Evolutionary conservation across 2,113 vertebrate genomes (phyloP).

Genomic region (Rhinogobius similis): DNA sequence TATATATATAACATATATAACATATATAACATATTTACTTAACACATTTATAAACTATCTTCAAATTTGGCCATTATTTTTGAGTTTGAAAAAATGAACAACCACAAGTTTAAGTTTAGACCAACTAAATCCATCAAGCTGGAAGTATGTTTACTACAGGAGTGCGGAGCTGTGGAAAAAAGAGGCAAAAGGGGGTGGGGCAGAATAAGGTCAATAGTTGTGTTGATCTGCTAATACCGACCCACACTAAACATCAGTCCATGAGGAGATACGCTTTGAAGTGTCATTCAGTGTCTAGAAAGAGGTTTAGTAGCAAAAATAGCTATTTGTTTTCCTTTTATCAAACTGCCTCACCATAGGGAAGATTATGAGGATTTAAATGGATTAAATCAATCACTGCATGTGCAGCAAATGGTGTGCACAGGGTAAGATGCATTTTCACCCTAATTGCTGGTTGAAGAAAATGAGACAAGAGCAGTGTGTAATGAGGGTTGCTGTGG

Average conservation of each 20-base stretch:
- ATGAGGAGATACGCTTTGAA: no score
- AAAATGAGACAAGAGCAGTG: background rate
- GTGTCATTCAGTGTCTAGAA: background rate
- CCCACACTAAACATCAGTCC: background rate
- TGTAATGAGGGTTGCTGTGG: slow-evolving; percentile 19
- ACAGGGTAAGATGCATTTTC: slow-evolving; percentile 1
- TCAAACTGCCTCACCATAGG: background rate
- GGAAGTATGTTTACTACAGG: no score
- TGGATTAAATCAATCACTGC: slow-evolving; percentile 5
- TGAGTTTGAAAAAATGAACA: no score
- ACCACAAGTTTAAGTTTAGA: no score
- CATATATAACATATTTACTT: no score
- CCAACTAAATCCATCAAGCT: no score
- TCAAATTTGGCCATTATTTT: no score
- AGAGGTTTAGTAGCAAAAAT: slow-evolving; percentile 7
- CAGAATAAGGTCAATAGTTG: no score
- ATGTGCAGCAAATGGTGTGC: background rate
- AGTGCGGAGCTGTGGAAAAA: no score
- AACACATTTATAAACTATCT: no score
- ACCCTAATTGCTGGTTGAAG: slow-evolving; percentile 1
- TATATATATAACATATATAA: no score
- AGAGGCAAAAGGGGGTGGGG: no score
- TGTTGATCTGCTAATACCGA: slow-evolving; percentile 2
- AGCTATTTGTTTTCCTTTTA: slow-evolving; percentile 13
- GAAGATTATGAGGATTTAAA: slow-evolving; percentile 10